These are phyloP conservation scores for Chamaea fasciata DNA, from an alignment of 2,113 vertebrate species.

Conservation along the genomic window DNA sequence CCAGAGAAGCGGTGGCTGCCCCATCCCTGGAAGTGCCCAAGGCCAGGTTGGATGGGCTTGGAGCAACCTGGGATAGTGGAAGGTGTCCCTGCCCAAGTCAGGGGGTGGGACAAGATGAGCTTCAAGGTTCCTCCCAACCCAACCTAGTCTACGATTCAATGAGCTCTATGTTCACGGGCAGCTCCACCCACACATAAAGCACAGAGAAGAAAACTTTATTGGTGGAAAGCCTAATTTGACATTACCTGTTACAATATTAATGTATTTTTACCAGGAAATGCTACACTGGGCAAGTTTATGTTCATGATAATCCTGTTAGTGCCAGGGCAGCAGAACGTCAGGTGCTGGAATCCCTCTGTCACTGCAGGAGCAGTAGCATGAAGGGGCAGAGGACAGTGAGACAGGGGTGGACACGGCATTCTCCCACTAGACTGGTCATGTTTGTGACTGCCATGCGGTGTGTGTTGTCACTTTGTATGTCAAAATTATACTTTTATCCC, in stretches of 20 bases:
- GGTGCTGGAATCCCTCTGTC: not conserved
- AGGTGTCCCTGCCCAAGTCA: not conserved
- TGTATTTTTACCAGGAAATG: not conserved
- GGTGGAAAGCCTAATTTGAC: not conserved
- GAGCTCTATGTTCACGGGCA: not conserved
- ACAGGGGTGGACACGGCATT: not conserved
- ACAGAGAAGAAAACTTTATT: not conserved
- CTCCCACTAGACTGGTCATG: not conserved
- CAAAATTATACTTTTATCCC: not conserved
- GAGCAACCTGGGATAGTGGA: accelerated
- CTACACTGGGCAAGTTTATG: not conserved
- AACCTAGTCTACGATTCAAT: not conserved
- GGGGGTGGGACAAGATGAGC: not conserved
- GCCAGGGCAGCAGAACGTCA: not conserved
- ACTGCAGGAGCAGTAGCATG: not conserved
- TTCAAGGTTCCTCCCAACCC: not conserved
- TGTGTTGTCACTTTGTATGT: not conserved
- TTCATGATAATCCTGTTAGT: not conserved
- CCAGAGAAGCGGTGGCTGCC: not conserved
- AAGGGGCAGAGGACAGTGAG: not conserved
- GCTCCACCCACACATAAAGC: not conserved
- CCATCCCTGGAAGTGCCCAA: not conserved
- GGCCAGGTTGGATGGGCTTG: not conserved
- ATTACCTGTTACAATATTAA: not conserved
- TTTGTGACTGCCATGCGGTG: not conserved